These are phyloP conservation scores for Liodrosophila aerea DNA, from an alignment of 2,888 invertebrate species.

Conservation along the genomic window DNA sequence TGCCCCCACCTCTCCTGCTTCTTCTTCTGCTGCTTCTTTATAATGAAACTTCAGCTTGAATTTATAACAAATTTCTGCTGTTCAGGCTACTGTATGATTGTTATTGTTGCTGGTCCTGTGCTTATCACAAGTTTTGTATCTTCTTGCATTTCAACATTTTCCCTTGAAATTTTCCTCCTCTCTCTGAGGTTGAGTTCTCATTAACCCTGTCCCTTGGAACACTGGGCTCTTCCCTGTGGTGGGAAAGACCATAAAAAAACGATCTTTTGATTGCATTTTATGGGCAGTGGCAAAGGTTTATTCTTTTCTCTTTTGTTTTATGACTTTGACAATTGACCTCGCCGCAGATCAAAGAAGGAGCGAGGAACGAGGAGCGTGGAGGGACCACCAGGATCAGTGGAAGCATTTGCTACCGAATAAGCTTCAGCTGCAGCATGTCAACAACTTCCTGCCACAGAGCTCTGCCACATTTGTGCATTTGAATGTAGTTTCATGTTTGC, in stretches of 20 bases:
- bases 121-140: constrained; percentile 28
- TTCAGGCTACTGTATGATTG: constrained; percentile 7
- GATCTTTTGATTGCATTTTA: constrained; percentile 58
- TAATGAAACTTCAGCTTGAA: constrained; percentile 55
- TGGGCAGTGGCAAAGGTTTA: constrained; percentile 3
- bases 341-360: constrained; percentile 23
- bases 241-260: constrained; percentile 65
- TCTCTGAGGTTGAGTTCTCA: constrained; percentile 51
- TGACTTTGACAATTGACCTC: constrained; percentile 70
- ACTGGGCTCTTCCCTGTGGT: constrained; percentile 38
- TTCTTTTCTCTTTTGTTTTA: constrained; percentile 43
- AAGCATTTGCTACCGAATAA: constrained; percentile 38
- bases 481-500: constrained; percentile 67
- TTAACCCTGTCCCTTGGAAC: constrained; percentile 59
- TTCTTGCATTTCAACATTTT: constrained; percentile 54
- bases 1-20: background rate
- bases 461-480: constrained; percentile 62
- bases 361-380: background rate
- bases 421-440: constrained; percentile 20
- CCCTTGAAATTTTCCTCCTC: constrained; percentile 60
- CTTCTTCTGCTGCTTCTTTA: background rate
- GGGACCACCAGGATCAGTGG: constrained; percentile 49
- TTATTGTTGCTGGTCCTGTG: constrained; percentile 16
- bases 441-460: constrained; percentile 52
- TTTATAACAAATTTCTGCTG: constrained; percentile 42